Evolutionary conservation across 2,888 invertebrate genomes (phyloP), one percentile per base, ranked within the genome.

Genomic region (Drosophila putrida): DNA sequence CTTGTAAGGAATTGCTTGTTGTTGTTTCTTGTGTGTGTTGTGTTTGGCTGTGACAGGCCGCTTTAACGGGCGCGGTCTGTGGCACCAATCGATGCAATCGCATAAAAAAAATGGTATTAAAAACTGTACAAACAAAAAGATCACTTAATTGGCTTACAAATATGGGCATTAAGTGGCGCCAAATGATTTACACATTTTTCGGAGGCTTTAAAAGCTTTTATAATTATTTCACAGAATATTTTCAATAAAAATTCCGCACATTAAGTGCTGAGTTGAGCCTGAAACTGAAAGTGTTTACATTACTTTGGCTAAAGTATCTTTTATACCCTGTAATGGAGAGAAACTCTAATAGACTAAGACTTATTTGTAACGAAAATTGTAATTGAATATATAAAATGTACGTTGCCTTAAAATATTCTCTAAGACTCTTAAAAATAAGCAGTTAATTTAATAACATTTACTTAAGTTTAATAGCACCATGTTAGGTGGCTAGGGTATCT

Each of bases 141-240:
- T 33, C 46, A 57, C 60, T 70, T 71, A 76, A 75, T 76, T 79
- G 76, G 53, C 75, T 27, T 46, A 53, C 80, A 71, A 66, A 79
- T 71, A 75, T 75, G 49, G 70, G 0, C 75, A 62, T 75, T 79
- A 62, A 79, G 55, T 66, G 76, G 76, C 80, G 76, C 76, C 71
- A 75, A 57, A 53, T 61, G 71, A 63, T 79, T 79, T 79, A 76
- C 53, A 62, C 75, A 79, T 70, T 57, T 68, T 47, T 60, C 39
- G 43, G 27, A 36, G 25, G 38, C 46, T 46, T 73, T 62, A 43
- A 75, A 63, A 74, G 79, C 59, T 43, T 69, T 68, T 74, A 15
- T 49, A 74, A 63, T 55, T 64, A 49, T 51, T 55, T 31, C 53
- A 44, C 47, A 33, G 44, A 35, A 35, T 35, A 27, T 6, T 15